phyloP scores from a whole-genome alignment of 2,797 vertebrate species.

The Streptopelia turtur region DNA sequence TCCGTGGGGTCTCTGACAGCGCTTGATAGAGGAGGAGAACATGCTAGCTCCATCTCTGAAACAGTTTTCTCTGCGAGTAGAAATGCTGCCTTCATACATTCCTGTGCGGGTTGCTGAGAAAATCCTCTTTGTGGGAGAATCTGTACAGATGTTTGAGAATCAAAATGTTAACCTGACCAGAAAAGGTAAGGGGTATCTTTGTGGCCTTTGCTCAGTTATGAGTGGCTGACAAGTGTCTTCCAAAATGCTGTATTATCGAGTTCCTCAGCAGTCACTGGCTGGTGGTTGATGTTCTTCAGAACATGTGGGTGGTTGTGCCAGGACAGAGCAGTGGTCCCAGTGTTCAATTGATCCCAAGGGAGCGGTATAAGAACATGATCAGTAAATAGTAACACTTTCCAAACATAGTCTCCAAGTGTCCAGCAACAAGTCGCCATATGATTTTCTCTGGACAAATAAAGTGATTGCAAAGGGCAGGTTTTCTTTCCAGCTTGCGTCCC shows the following conservation, averaged over 20 bases:
- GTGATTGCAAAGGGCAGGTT: not conserved
- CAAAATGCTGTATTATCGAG: not conserved
- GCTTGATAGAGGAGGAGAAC: slow-evolving; percentile 97
- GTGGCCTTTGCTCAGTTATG: not conserved
- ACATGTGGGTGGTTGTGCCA: not conserved
- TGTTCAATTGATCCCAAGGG: not conserved
- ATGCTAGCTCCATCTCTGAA: slow-evolving; percentile 97
- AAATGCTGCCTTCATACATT: slow-evolving; percentile 97
- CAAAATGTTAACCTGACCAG: slow-evolving; percentile 93
- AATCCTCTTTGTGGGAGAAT: slow-evolving; percentile 98
- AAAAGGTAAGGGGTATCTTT: slow-evolving; percentile 82
- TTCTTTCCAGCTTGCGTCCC: not conserved
- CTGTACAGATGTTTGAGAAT: slow-evolving; percentile 99
- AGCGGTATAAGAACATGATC: not conserved
- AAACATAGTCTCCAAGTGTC: not conserved
- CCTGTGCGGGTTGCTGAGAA: slow-evolving; percentile 96
- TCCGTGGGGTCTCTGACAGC: slow-evolving; percentile 73
- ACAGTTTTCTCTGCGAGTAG: slow-evolving; percentile 94
- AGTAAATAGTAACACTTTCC: not conserved
- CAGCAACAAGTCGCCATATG: not conserved
- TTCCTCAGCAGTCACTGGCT: not conserved
- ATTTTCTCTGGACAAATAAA: not conserved
- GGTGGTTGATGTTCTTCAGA: not conserved
- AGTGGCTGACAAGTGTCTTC: not conserved
- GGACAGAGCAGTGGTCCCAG: not conserved